A percentile compares a stretch with the other conserved stretches of the same genome.
phyloP scores from a whole-genome alignment of 2,888 invertebrate genomes.

The Venusia cambrica region DNA sequence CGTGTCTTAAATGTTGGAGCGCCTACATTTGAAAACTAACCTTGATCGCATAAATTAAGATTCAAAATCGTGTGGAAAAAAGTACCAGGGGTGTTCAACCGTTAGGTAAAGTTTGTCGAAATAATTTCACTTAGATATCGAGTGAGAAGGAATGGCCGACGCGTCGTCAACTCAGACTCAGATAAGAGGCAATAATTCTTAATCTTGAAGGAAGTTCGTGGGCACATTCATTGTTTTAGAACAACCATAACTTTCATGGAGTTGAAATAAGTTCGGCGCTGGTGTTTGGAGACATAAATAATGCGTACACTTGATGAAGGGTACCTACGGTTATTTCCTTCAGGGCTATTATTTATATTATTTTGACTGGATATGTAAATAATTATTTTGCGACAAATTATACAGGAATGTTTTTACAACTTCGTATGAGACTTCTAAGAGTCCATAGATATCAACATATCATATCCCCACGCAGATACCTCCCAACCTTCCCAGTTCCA shows the following conservation, averaged over 20 bases:
- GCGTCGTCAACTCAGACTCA: constrained; percentile 64
- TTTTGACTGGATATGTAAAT: too few species aligned
- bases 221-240: constrained; percentile 50
- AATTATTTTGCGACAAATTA: background rate
- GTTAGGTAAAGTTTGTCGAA: constrained; percentile 71
- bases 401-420: too few species aligned
- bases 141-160: constrained; percentile 59
- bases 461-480: too few species aligned
- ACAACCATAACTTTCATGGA: constrained; percentile 53
- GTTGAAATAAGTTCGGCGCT: constrained; percentile 43
- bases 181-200: constrained; percentile 75
- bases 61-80: constrained; percentile 35
- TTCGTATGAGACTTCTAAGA: too few species aligned
- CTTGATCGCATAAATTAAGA: constrained; percentile 37
- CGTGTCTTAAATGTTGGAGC: constrained; percentile 54
- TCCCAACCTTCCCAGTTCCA: background rate
- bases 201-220: constrained; percentile 53
- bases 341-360: constrained; percentile 10
- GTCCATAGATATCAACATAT: too few species aligned
- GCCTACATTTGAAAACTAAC: constrained; percentile 35
- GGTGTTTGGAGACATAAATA: constrained; percentile 30
- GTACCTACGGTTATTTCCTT: constrained; percentile 7
- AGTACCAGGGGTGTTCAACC: constrained; percentile 50
- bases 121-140: constrained; percentile 73
- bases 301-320: constrained; percentile 25